phyloP scores from a whole-genome alignment of 2,113 vertebrate genomes.

The Plecturocebus donacophilus region DNA sequence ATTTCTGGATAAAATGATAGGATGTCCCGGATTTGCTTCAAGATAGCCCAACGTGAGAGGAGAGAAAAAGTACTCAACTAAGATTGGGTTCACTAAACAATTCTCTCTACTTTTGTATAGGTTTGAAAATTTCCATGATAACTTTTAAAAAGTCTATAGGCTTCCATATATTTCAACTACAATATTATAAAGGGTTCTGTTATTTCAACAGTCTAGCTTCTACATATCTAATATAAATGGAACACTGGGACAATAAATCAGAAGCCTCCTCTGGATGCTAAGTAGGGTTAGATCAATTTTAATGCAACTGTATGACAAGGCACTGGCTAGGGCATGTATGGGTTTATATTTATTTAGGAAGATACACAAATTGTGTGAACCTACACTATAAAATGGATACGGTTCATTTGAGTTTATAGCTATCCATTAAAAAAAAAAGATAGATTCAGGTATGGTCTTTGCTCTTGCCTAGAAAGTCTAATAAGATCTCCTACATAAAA shows the following conservation, averaged over 20 bases:
- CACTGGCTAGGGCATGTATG: not conserved
- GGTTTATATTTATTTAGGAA: slow-evolving; percentile 36
- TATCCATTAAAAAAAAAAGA: slow-evolving; percentile 29
- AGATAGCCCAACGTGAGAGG: not conserved
- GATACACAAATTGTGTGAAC: not conserved
- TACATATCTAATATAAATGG: not conserved
- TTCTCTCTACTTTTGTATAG: not conserved
- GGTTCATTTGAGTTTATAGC: slow-evolving; percentile 60
- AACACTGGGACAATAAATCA: not conserved
- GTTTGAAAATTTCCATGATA: not conserved
- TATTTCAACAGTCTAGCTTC: not conserved
- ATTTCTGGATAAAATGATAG: not conserved
- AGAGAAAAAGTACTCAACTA: not conserved
- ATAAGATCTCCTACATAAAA: slow-evolving; percentile 33
- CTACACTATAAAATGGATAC: slow-evolving; percentile 16
- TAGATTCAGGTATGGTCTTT: not conserved
- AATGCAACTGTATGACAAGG: not conserved
- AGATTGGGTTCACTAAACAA: not conserved
- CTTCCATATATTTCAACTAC: not conserved
- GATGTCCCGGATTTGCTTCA: not conserved
- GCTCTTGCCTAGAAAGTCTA: slow-evolving; percentile 38
- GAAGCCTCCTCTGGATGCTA: not conserved
- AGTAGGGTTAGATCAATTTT: not conserved
- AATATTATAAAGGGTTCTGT: not conserved
- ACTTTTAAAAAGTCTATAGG: not conserved